Evolutionary conservation across 2,888 invertebrate genomes (phyloP).

Genomic region (Prosopocoilus inquinatus): DNA sequence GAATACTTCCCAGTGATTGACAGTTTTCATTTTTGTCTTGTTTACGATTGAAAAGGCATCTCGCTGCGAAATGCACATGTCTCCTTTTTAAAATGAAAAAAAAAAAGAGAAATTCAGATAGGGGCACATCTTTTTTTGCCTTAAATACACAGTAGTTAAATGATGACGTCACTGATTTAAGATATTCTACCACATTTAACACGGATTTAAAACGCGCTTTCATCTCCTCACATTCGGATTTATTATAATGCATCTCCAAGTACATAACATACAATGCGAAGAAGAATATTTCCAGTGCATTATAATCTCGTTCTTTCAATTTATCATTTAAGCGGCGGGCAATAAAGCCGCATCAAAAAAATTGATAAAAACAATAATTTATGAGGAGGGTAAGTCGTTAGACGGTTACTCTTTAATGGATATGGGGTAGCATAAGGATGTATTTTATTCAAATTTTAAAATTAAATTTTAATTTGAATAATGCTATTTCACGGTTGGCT

Average conservation of each 20-base stretch:
- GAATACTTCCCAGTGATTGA: constrained; percentile 30
- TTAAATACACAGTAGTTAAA: constrained; percentile 4
- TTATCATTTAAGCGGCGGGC: no score
- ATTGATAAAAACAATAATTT: constrained; percentile 8
- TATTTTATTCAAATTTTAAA: constrained; percentile 20
- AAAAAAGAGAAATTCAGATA: constrained; percentile 3
- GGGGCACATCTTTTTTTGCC: background rate
- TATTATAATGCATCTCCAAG: background rate
- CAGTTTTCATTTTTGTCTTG: constrained; percentile 34
- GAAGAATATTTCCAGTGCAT: background rate
- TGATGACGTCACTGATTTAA: constrained; percentile 6
- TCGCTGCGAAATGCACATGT: constrained; percentile 23
- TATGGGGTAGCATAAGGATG: background rate
- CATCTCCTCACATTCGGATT: background rate
- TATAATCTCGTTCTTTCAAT: no score
- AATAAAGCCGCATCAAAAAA: no score
- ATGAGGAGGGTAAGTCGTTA: constrained; percentile 15
- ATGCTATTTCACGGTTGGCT: constrained; percentile 15
- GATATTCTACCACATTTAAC: constrained; percentile 17
- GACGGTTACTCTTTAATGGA: constrained; percentile 10
- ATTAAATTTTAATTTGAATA: constrained; percentile 19
- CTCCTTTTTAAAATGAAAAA: constrained; percentile 21
- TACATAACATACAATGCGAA: background rate
- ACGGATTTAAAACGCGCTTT: background rate
- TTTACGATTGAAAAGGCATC: constrained; percentile 31